Percentiles rank a stretch among this genome's conserved stretches.
These are phyloP conservation scores for Hedychridium roseum DNA, from an alignment of 2,888 invertebrate species.

Conservation along the genomic window DNA sequence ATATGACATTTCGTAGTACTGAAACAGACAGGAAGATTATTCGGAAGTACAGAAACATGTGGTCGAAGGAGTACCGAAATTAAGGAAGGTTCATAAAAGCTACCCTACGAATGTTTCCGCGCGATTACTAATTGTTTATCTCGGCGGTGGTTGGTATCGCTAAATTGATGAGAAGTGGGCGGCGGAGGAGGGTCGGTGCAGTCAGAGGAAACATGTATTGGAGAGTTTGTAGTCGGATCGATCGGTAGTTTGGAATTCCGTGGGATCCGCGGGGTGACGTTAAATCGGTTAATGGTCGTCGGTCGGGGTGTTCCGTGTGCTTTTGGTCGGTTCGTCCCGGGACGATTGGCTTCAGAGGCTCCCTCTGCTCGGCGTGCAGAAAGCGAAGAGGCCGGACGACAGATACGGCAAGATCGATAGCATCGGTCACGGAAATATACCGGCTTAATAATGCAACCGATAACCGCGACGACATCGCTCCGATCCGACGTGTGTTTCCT, in stretches of 20 bases:
- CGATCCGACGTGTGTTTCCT: conserved; percentile 11
- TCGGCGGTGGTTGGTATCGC: no score
- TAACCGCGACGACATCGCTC: conserved; percentile 33
- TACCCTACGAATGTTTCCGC: no score
- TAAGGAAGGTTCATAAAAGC: no score
- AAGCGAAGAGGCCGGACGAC: conserved; percentile 13
- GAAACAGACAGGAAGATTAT: conserved; percentile 64
- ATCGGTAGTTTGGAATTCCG: no score
- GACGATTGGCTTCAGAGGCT: conserved; percentile 32
- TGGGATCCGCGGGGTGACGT: conserved; percentile 39
- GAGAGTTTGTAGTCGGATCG: no score
- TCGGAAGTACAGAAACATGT: neutral
- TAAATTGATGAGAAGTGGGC: no score
- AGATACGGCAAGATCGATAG: conserved; percentile 46
- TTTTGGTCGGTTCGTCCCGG: conserved; percentile 37
- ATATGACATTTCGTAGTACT: conserved; percentile 97
- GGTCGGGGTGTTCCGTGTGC: conserved; percentile 39
- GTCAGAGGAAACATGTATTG: no score
- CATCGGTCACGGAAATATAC: conserved; percentile 47
- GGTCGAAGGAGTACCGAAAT: no score
- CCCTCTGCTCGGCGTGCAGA: no score
- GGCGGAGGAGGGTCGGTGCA: no score
- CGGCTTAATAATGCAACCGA: conserved; percentile 47
- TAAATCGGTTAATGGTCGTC: conserved; percentile 45
- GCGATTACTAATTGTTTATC: no score